These are phyloP conservation scores for Trissolcus basalis DNA, from an alignment of 1,140 invertebrate species.

Conservation along the genomic window DNA sequence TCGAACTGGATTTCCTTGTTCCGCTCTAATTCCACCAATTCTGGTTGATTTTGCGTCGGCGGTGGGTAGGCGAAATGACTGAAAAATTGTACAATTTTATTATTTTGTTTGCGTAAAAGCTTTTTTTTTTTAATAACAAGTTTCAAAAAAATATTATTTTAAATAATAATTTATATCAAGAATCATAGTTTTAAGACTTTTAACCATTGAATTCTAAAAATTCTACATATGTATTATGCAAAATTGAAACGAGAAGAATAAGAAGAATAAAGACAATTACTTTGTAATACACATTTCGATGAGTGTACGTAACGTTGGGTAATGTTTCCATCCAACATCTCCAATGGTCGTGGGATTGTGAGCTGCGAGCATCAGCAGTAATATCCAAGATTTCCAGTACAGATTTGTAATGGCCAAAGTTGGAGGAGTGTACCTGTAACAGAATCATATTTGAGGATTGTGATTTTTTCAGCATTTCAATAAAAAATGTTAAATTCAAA, in stretches of 20 bases:
- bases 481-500: too few relatives aligned
- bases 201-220: too few relatives aligned
- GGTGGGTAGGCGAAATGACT: conserved; percentile 86
- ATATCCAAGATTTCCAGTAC: conserved; percentile 97
- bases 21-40: conserved; percentile 80
- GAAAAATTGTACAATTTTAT: conserved; percentile 27
- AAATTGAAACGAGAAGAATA: not conserved
- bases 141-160: too few relatives aligned
- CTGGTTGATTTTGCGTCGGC: conserved; percentile 80
- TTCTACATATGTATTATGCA: not conserved
- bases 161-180: too few relatives aligned
- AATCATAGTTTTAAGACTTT: too few relatives aligned
- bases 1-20: conserved; percentile 82
- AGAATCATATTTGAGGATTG: conserved; percentile 25
- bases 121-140: too few relatives aligned
- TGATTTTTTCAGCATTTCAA: too few relatives aligned
- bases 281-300: conserved; percentile 99
- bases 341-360: conserved; percentile 95
- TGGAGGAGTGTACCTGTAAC: conserved; percentile 86
- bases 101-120: not conserved
- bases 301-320: conserved; percentile 92
- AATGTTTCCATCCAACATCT: conserved; percentile 89
- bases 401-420: conserved; percentile 91
- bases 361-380: conserved; percentile 91
- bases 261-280: conserved; percentile 69